Evolutionary conservation across 2,888 invertebrate species (phyloP).

Genomic region (Merodon equestris): DNA sequence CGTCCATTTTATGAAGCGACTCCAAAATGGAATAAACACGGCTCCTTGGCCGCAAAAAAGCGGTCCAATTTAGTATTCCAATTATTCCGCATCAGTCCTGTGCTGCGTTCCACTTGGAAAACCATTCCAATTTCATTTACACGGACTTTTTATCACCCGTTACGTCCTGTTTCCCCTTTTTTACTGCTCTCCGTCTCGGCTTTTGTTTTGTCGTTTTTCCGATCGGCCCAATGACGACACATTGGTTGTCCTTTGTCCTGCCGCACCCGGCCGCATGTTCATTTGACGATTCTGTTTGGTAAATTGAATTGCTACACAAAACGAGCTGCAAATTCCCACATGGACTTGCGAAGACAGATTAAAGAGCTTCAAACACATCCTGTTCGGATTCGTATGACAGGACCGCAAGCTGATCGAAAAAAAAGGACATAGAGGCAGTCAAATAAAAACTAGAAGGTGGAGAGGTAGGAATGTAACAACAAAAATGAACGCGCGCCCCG

Average conservation of each 20-base stretch:
- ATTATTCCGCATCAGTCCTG: conserved; percentile 28
- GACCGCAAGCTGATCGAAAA: conserved; percentile 36
- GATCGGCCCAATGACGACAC: background rate
- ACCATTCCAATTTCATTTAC: conserved; percentile 46
- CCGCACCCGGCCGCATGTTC: conserved; percentile 14
- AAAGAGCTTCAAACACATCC: conserved; percentile 69
- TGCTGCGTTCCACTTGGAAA: background rate
- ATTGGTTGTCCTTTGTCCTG: background rate
- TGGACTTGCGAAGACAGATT: conserved; percentile 72
- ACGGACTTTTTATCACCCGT: conserved; percentile 28
- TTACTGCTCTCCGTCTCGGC: too few species aligned
- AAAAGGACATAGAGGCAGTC: background rate
- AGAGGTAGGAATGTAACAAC: too few species aligned
- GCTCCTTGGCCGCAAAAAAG: background rate
- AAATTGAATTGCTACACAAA: conserved; percentile 67
- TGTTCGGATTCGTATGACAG: background rate
- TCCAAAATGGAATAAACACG: background rate
- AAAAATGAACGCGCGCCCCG: conserved; percentile 1
- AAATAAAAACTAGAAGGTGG: too few species aligned
- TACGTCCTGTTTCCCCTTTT: too few species aligned
- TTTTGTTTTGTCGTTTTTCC: too few species aligned
- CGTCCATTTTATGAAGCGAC: background rate
- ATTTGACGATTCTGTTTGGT: conserved; percentile 59
- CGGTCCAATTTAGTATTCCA: conserved; percentile 17
- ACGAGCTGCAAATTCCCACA: conserved; percentile 67